A percentile compares a stretch with the other conserved stretches of the same genome.
Conservation (phyloP, 2,113 vertebrate genomes). For the Phoxinus phoxinus region DNA sequence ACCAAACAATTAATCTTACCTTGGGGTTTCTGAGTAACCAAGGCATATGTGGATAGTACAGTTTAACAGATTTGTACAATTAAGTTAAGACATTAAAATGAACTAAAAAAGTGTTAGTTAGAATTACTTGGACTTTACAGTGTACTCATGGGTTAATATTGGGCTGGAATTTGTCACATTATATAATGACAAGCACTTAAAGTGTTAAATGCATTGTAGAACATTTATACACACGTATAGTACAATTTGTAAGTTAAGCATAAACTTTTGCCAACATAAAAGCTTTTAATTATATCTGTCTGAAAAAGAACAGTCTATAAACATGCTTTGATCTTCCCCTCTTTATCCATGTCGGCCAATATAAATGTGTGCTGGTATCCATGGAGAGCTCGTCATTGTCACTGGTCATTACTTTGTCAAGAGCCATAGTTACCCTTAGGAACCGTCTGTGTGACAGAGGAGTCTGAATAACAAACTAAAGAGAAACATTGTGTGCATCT, state of each 20-base stretch:
- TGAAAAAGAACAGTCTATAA: conserved; percentile 9
- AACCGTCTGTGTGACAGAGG: conserved; percentile 43
- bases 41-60: no score
- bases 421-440: conserved; percentile 51
- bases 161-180: not conserved
- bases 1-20: no score
- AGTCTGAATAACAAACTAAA: conserved; percentile 29
- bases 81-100: no score
- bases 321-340: not conserved
- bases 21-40: no score
- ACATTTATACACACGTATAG: not conserved
- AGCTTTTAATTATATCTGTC: not conserved
- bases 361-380: conserved; percentile 50
- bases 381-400: conserved; percentile 53
- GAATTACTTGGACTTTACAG: no score
- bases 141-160: not conserved
- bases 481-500: conserved; percentile 28
- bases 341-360: not conserved
- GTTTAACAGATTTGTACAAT: no score
- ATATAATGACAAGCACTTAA: not conserved
- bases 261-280: not conserved
- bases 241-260: not conserved
- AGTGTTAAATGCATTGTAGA: not conserved
- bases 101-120: no score
- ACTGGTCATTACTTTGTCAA: conserved; percentile 45